Evolutionary conservation across 2,797 vertebrate genomes (phyloP).

Genomic region (Natrix natrix): DNA sequence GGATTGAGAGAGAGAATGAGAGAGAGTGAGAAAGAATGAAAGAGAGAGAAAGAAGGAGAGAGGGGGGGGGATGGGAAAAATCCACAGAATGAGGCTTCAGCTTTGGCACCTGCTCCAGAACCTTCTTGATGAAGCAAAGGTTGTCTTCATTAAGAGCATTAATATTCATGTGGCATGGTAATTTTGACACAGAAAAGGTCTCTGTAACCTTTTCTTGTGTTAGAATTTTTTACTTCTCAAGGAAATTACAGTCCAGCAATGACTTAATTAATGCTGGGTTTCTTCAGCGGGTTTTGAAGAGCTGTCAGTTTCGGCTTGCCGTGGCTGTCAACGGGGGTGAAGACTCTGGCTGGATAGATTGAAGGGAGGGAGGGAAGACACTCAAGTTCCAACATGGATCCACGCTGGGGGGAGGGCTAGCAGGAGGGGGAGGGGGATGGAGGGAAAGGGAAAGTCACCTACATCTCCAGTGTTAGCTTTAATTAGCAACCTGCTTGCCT

Average conservation of each 20-base stretch:
- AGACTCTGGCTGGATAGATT: constrained; percentile 72
- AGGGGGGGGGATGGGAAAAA: constrained; percentile 49
- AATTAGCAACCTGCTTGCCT: constrained; percentile 58
- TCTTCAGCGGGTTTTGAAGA: constrained; percentile 90
- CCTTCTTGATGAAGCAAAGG: constrained; percentile 99
- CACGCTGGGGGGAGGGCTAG: constrained; percentile 35
- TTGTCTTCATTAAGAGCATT: constrained; percentile 99
- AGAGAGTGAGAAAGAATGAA: no score
- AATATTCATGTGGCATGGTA: constrained; percentile 99
- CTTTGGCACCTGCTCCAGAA: constrained; percentile 98
- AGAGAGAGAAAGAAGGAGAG: no score
- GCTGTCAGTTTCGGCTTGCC: constrained; percentile 95
- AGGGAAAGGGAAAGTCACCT: constrained; percentile 17
- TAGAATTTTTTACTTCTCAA: constrained; percentile 99
- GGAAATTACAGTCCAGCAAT: constrained; percentile 99
- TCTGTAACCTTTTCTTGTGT: constrained; percentile 99
- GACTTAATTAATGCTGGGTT: constrained; percentile 99
- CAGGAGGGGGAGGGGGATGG: constrained; percentile 47
- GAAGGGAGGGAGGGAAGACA: constrained; percentile 74
- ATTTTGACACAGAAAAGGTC: constrained; percentile 99
- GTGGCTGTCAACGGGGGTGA: constrained; percentile 86
- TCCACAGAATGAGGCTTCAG: constrained; percentile 89
- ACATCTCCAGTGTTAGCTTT: constrained; percentile 61
- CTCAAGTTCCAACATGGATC: constrained; percentile 53
- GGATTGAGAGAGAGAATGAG: not conserved